Percentiles rank a stretch among this genome's conserved stretches.
Evolutionary conservation across 1,140 invertebrate species (phyloP).

Genomic region (Acyrthosiphon pisum): DNA sequence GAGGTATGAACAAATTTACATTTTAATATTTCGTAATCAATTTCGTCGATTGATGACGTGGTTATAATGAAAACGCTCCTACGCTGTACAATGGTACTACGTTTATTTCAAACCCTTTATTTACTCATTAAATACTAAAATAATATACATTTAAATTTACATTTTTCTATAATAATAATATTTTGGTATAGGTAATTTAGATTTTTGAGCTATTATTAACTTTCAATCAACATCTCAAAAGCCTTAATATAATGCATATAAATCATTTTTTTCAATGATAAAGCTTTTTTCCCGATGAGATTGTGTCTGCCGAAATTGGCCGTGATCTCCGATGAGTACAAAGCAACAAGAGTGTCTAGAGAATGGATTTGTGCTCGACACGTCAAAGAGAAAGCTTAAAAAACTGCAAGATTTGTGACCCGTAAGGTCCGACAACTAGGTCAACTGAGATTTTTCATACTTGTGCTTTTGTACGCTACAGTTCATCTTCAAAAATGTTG

Average conservation of each 20-base stretch:
- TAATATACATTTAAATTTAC: not conserved
- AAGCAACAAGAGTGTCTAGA: not conserved
- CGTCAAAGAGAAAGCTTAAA: conserved; percentile 54
- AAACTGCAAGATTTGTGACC: conserved; percentile 46
- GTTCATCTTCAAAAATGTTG: conserved; percentile 17
- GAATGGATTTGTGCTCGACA: conserved; percentile 18
- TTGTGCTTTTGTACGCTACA: not conserved
- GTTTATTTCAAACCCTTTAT: not conserved
- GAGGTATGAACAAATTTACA: not conserved
- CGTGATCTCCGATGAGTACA: not conserved
- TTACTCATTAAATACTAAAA: not conserved
- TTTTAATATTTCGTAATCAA: not conserved
- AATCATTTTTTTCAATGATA: not conserved
- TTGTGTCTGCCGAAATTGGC: not conserved
- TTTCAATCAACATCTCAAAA: not conserved
- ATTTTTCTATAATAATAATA: not conserved
- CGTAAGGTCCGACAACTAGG: conserved; percentile 51
- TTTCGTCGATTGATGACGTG: not conserved
- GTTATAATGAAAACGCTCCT: not conserved
- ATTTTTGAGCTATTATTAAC: not conserved
- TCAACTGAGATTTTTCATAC: conserved; percentile 32
- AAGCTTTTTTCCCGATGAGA: not conserved
- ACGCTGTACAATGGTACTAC: not conserved
- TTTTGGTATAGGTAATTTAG: not conserved
- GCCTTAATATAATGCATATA: not conserved